Conservation (phyloP, 2,113 vertebrate species). For the Agapornis roseicollis region DNA sequence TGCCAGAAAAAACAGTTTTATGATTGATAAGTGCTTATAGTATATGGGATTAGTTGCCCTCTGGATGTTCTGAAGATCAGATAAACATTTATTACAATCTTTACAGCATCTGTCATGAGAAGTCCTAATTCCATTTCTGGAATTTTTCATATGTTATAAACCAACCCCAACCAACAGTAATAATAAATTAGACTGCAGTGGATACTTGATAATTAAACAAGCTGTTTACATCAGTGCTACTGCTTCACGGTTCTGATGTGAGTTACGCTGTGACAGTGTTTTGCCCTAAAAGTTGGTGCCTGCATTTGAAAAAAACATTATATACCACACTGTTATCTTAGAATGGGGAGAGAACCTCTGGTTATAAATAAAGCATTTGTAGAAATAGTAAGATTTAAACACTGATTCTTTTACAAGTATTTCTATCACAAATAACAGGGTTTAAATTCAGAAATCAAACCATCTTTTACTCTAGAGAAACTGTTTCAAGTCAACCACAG, state of each 20-base stretch:
- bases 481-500: not conserved
- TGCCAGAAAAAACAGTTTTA: not conserved
- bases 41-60: not conserved
- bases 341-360: not conserved
- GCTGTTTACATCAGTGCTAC: not conserved
- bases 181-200: not conserved
- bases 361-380: constrained; percentile 34
- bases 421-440: not conserved
- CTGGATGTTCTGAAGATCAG: not conserved
- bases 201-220: not conserved
- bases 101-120: not conserved
- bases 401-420: not conserved
- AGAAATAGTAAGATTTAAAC: not conserved
- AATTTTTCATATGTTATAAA: not conserved
- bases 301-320: not conserved
- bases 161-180: not conserved
- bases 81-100: not conserved
- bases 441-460: constrained; percentile 18
- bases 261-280: not conserved
- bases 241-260: not conserved
- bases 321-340: not conserved
- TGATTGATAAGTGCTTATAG: not conserved
- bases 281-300: not conserved
- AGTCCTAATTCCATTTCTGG: not conserved
- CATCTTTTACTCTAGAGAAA: not conserved